phyloP scores from a whole-genome alignment of 2,888 invertebrate species.

The Dexiosoma caninum region DNA sequence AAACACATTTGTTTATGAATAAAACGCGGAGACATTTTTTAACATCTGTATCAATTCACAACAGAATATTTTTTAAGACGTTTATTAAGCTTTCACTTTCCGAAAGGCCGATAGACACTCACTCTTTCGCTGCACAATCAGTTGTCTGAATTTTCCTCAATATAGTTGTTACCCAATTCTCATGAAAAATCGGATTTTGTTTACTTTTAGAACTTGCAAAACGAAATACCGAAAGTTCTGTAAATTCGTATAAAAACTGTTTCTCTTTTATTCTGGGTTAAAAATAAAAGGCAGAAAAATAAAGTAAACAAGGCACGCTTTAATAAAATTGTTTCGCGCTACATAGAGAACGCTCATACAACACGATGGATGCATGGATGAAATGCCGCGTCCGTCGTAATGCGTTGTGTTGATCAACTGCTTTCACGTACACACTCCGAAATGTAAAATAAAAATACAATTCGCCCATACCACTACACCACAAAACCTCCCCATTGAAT shows the following conservation, averaged over 20 bases:
- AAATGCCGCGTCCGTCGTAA: slow-evolving; percentile 58
- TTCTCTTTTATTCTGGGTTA: slow-evolving; percentile 6
- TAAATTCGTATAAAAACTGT: slow-evolving; percentile 28
- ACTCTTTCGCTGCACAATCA: slow-evolving; percentile 3
- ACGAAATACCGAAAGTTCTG: slow-evolving; percentile 35
- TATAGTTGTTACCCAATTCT: slow-evolving; percentile 18
- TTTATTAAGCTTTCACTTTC: slow-evolving; percentile 22
- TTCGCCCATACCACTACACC: slow-evolving; percentile 55
- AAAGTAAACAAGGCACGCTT: slow-evolving; percentile 50
- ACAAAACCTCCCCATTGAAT: slow-evolving; percentile 54
- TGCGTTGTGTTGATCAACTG: slow-evolving; percentile 60
- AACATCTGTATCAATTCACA: too few relatives aligned
- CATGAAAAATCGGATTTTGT: background rate
- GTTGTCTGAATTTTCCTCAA: slow-evolving; percentile 24
- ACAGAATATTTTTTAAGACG: too few relatives aligned
- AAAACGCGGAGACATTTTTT: too few relatives aligned
- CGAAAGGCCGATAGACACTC: background rate
- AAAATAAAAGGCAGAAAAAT: background rate
- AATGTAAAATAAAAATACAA: slow-evolving; percentile 57
- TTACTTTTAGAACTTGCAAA: slow-evolving; percentile 32
- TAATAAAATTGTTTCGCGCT: slow-evolving; percentile 42
- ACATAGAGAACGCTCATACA: slow-evolving; percentile 33
- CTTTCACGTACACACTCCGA: slow-evolving; percentile 60
- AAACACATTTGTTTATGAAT: too few relatives aligned
- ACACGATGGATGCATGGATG: slow-evolving; percentile 13